phyloP scores from a whole-genome alignment of 2,888 invertebrate species.

The Zaprionus bogoriensis region DNA sequence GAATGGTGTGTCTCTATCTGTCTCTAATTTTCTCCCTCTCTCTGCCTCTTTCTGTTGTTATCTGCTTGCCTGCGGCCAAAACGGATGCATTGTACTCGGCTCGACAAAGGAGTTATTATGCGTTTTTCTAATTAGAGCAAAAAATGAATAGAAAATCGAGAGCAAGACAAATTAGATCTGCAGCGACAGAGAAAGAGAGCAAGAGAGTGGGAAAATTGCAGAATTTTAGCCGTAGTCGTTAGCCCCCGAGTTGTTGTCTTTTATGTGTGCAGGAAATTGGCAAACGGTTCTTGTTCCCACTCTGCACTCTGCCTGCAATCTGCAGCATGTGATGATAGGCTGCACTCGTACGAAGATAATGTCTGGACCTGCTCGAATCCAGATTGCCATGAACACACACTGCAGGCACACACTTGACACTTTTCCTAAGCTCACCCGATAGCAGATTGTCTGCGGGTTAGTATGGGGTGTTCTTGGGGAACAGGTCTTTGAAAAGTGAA shows the following conservation, averaged over 20 bases:
- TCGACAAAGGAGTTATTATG: constrained; percentile 51
- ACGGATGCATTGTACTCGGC: constrained; percentile 26
- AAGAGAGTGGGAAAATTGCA: constrained; percentile 19
- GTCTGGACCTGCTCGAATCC: constrained; percentile 7
- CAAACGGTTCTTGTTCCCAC: constrained; percentile 30
- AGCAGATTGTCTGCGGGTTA: not conserved
- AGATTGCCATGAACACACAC: constrained; percentile 35
- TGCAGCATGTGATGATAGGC: constrained; percentile 14
- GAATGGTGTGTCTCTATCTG: constrained; percentile 28
- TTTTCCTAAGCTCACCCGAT: constrained; percentile 24
- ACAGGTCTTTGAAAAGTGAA: constrained; percentile 4
- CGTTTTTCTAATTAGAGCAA: constrained; percentile 59
- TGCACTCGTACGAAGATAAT: constrained; percentile 2
- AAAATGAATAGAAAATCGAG: not conserved
- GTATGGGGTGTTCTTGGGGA: too few species aligned
- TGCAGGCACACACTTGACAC: constrained; percentile 42
- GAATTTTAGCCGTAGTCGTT: constrained; percentile 12
- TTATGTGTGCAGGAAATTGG: constrained; percentile 53
- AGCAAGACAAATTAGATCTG: constrained; percentile 21
- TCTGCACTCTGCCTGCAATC: constrained; percentile 1
- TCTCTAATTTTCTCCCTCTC: constrained; percentile 5
- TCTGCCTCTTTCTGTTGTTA: not conserved
- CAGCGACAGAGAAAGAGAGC: not conserved
- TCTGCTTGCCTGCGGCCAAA: constrained; percentile 6
- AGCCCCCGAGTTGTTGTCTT: constrained; percentile 12